Conservation (phyloP, 2,888 invertebrate species). For the Eutolmus rufibarbis region DNA sequence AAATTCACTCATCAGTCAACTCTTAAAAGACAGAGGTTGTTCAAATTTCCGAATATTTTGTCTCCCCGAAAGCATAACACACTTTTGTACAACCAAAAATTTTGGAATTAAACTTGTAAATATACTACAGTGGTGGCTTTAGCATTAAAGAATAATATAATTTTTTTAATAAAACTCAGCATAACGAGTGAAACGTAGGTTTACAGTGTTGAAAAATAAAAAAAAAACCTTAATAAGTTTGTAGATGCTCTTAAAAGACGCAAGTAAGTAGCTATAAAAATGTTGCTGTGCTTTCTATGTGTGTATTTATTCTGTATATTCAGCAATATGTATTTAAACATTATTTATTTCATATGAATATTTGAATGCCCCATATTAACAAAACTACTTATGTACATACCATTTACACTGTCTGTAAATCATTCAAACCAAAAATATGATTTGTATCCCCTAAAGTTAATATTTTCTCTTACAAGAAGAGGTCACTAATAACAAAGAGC, state of each 20-base stretch:
- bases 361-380: neutral
- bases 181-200: neutral
- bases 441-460: neutral
- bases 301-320: neutral
- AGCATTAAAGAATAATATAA: neutral
- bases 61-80: slow-evolving; percentile 18
- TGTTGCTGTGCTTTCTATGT: neutral
- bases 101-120: neutral
- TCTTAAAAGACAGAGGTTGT: neutral
- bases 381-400: neutral
- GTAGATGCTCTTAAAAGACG: neutral
- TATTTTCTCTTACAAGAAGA: neutral
- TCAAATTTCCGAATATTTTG: slow-evolving; percentile 17
- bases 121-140: slow-evolving; percentile 36
- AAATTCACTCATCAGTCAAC: neutral
- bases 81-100: neutral
- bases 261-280: neutral
- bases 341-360: neutral
- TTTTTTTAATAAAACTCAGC: neutral
- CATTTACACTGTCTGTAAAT: neutral
- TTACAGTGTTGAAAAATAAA: neutral
- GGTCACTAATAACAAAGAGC: neutral
- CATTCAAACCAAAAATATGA: neutral
- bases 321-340: neutral
- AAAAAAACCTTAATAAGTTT: neutral